Percentiles rank a stretch among this genome's conserved stretches.
These are phyloP conservation scores for Scolopax rusticola DNA, from an alignment of 2,797 vertebrate species.

Conservation along the genomic window DNA sequence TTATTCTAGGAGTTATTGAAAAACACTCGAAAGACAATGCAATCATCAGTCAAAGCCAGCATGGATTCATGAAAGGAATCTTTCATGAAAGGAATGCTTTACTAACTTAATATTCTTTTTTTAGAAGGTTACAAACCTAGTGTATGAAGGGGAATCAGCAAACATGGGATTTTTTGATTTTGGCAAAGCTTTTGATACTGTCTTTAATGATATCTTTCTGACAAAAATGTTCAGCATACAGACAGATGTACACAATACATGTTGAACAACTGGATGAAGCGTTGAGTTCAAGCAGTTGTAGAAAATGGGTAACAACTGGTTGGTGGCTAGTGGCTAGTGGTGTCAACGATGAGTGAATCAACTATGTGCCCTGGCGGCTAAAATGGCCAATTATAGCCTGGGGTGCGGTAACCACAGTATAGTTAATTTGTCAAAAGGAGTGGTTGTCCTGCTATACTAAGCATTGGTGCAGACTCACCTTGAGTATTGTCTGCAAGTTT, in stretches of 20 bases:
- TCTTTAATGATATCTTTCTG: background rate
- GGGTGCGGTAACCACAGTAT: background rate
- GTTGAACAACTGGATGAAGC: background rate
- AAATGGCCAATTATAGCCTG: background rate
- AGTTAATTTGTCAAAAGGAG: background rate
- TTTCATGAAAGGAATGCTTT: background rate
- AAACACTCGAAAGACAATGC: background rate
- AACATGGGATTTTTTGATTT: rapidly evolving
- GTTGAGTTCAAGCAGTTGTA: background rate
- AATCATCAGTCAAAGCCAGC: background rate
- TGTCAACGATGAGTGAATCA: background rate
- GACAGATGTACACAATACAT: background rate
- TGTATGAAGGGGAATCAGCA: background rate
- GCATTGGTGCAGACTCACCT: background rate
- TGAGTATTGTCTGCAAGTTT: background rate
- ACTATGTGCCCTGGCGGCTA: background rate
- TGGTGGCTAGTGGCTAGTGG: background rate
- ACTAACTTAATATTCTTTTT: background rate
- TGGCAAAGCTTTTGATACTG: background rate
- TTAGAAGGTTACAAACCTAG: background rate
- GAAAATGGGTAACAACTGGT: background rate
- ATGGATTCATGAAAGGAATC: background rate
- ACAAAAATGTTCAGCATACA: background rate
- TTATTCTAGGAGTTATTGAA: background rate
- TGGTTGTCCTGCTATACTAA: background rate